Percentiles rank a stretch among this genome's conserved stretches.
phyloP scores from a whole-genome alignment of 1,140 invertebrate species.

The Micrasema minimum region DNA sequence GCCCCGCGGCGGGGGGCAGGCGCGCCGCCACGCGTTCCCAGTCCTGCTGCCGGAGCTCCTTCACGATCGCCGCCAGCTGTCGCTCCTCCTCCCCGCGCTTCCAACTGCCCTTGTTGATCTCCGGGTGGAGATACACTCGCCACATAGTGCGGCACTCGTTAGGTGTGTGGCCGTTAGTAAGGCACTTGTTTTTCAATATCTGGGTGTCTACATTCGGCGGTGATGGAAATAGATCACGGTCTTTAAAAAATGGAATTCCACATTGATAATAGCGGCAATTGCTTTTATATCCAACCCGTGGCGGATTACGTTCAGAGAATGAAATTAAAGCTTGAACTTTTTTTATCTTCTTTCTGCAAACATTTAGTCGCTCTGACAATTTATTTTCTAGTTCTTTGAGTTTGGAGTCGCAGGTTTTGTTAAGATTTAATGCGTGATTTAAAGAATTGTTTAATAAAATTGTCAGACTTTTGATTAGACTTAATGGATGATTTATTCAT shows the following conservation, averaged over 20 bases:
- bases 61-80: neutral
- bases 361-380: constrained; percentile 16
- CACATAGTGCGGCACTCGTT: constrained; percentile 45
- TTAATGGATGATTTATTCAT: too few species aligned
- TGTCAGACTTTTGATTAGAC: too few species aligned
- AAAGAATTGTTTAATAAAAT: too few species aligned
- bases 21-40: constrained; percentile 39
- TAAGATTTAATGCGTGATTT: constrained; percentile 6
- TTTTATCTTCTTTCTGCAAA: constrained; percentile 26
- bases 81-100: constrained; percentile 14
- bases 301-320: neutral
- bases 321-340: constrained; percentile 19
- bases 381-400: constrained; percentile 20
- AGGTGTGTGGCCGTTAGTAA: constrained; percentile 26
- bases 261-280: constrained; percentile 34
- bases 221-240: constrained; percentile 52
- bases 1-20: constrained; percentile 21
- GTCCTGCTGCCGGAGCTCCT: neutral
- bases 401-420: constrained; percentile 4
- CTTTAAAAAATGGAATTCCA: constrained; percentile 58
- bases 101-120: constrained; percentile 43
- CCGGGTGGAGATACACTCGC: constrained; percentile 40
- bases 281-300: neutral
- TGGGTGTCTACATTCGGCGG: constrained; percentile 55
- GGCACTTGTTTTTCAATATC: constrained; percentile 28